These are phyloP conservation scores for Melieria omissa DNA, from an alignment of 2,888 invertebrate genomes.

Conservation along the genomic window DNA sequence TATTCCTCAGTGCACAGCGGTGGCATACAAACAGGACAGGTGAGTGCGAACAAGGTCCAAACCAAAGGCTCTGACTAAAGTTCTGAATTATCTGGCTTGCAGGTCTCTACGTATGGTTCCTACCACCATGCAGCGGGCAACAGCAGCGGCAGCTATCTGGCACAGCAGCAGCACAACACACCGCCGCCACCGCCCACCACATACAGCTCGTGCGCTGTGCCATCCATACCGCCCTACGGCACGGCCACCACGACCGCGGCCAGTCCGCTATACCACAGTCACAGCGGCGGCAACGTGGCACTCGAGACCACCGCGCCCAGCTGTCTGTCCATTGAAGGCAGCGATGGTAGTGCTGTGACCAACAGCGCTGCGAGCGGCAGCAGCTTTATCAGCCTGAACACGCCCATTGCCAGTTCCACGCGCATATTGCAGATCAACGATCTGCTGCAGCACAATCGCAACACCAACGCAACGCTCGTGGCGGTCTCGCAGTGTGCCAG, in stretches of 20 bases:
- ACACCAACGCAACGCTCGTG: slow-evolving; percentile 59
- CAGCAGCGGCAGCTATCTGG: slow-evolving; percentile 33
- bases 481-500: slow-evolving; percentile 52
- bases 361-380: slow-evolving; percentile 37
- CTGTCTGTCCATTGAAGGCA: slow-evolving; percentile 33
- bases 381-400: slow-evolving; percentile 58
- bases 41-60: slow-evolving; percentile 38
- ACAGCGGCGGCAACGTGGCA: slow-evolving; percentile 34
- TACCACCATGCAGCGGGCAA: slow-evolving; percentile 37
- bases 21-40: slow-evolving; percentile 48
- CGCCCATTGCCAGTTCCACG: slow-evolving; percentile 60
- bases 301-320: slow-evolving; percentile 54
- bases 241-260: slow-evolving; percentile 59
- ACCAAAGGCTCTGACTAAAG: background rate
- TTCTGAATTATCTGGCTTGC: slow-evolving; percentile 10
- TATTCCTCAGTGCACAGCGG: slow-evolving; percentile 47
- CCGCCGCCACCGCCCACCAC: slow-evolving; percentile 39
- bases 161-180: slow-evolving; percentile 27
- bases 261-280: slow-evolving; percentile 52
- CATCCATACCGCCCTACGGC: slow-evolving; percentile 58
- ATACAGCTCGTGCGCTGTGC: slow-evolving; percentile 60
- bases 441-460: slow-evolving; percentile 64
- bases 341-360: slow-evolving; percentile 20
- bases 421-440: slow-evolving; percentile 64
- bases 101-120: slow-evolving; percentile 45